Percentiles rank a stretch among this genome's conserved stretches.
These are phyloP conservation scores for Oncorhynchus gorbuscha DNA, from an alignment of 2,113 vertebrate genomes.

Conservation along the genomic window DNA sequence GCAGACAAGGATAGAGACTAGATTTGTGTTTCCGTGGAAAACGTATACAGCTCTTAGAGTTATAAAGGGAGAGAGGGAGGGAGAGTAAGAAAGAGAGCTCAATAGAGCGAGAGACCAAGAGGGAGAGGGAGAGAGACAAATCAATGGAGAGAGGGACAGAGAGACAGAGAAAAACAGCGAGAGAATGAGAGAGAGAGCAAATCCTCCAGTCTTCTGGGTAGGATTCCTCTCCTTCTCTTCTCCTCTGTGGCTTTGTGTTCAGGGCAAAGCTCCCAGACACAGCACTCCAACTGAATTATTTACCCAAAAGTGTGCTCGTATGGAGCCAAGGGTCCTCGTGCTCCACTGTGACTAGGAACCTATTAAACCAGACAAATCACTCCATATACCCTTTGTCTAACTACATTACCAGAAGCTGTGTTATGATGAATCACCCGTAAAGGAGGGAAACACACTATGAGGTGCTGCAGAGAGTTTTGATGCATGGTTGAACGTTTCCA, in stretches of 20 bases:
- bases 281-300: constrained; percentile 16
- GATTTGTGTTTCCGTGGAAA: constrained; percentile 27
- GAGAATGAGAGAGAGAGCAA: too few species aligned
- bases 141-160: too few species aligned
- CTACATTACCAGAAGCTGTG: constrained; percentile 68
- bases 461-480: constrained; percentile 16
- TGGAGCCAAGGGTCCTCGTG: constrained; percentile 38
- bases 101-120: background rate
- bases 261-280: background rate
- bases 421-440: constrained; percentile 63
- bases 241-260: background rate
- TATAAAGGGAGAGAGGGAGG: background rate
- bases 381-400: constrained; percentile 65
- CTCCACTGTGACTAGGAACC: constrained; percentile 40
- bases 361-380: constrained; percentile 64
- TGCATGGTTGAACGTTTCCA: constrained; percentile 69
- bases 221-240: constrained; percentile 9
- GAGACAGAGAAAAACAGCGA: too few species aligned
- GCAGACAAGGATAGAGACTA: background rate
- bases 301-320: constrained; percentile 44
- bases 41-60: background rate
- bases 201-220: background rate
- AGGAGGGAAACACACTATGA: constrained; percentile 20
- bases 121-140: background rate
- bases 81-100: too few species aligned